Evolutionary conservation across 2,797 vertebrate genomes (phyloP), one percentile per base, ranked within the genome.

Genomic region (Leptoclinus maculatus): DNA sequence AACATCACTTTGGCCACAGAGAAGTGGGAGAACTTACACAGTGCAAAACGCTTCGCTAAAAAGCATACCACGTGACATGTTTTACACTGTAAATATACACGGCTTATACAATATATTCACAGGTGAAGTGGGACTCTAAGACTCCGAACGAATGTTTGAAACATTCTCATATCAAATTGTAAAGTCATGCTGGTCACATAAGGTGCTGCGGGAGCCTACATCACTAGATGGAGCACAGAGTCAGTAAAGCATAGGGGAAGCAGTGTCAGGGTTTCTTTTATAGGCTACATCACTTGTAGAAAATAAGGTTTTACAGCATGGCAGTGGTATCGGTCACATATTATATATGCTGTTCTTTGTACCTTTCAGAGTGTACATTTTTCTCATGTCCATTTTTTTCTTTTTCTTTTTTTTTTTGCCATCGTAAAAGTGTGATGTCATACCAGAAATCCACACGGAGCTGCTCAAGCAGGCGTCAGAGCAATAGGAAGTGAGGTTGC

Each of bases 1-100:
- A 64, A 93, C 76, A 66, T 91, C 87, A 92, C 90, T 84, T 91
- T 87, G 85, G 89, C 89, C 88, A 93, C 88, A 73, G 80, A 87
- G 67, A 82, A 84, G 76, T 91, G 89, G 88, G 83, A 64, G 49
- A 89, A 86, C 77, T 79, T 83, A 93, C 82, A 92, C 87, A 89
- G 92, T 93, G 92, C 88, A 93, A 93, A 90, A 90, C 72, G 84
- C 82, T 60, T 83, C 2, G 67, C 89, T 90, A 84, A 80, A 34
- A 71, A 89, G 91, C 87, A 56, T 68, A 90, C 71, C 71, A 78
- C 70, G 80, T 69, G 72, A 87, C 79, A 74, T 87, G 47, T 75
- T 71, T 82, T 81, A 90, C 85, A 84, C 65, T 85, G 88, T 83
- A 82, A 87, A 87, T 92, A 89, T 83, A 90, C 87, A 85, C 75